phyloP scores from a whole-genome alignment of 2,888 invertebrate genomes.

The Phyllotreta striolata region DNA sequence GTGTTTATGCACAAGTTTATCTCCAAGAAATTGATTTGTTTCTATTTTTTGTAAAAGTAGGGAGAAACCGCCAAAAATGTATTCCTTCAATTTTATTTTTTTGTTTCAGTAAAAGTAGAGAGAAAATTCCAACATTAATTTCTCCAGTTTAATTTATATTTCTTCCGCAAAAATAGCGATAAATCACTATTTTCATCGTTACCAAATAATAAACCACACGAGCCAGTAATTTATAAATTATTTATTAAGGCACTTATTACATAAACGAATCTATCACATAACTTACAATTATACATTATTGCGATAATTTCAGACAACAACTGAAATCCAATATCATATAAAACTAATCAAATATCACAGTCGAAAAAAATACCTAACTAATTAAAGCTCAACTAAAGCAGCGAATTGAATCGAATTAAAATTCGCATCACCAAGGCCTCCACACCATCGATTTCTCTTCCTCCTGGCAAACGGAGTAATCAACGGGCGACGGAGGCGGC shows the following conservation, averaged over 20 bases:
- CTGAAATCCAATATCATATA: neutral
- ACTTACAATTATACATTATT: constrained; percentile 3
- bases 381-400: constrained; percentile 34
- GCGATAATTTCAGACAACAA: neutral
- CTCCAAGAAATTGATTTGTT: no score
- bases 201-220: neutral
- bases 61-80: no score
- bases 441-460: constrained; percentile 63
- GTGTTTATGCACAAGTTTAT: no score
- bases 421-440: constrained; percentile 65
- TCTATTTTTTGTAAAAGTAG: no score
- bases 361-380: constrained; percentile 28
- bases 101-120: no score
- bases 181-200: neutral
- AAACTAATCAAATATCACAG: constrained; percentile 14
- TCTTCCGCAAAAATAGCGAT: neutral
- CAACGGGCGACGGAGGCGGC: constrained; percentile 65
- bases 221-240: constrained; percentile 3
- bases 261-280: constrained; percentile 10
- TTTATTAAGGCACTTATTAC: constrained; percentile 4
- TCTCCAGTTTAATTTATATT: neutral
- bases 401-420: constrained; percentile 25
- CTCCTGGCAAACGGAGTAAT: constrained; percentile 31
- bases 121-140: no score
- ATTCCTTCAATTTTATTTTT: no score